phyloP scores from a whole-genome alignment of 2,797 vertebrate genomes.

The Lycodopsis pacificus region DNA sequence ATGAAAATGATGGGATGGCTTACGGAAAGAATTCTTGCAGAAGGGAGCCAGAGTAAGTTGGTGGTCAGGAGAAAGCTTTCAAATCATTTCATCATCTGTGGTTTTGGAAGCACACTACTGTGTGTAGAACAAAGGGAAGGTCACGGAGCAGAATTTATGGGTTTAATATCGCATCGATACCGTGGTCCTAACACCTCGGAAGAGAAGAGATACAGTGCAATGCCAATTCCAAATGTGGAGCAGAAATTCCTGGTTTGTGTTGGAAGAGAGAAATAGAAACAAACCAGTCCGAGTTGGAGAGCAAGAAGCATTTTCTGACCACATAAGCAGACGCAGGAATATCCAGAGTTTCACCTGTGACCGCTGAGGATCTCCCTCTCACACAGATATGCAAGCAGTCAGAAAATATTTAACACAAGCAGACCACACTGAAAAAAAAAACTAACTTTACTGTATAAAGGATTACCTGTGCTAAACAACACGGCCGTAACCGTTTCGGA shows the following conservation, averaged over 20 bases:
- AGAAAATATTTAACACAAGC: conserved; percentile 16
- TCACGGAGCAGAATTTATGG: conserved; percentile 20
- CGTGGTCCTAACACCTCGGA: conserved; percentile 26
- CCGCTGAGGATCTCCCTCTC: conserved; percentile 29
- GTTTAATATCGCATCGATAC: conserved; percentile 34
- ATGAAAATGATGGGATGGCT: conserved; percentile 19
- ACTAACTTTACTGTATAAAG: background rate
- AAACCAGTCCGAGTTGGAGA: conserved; percentile 46
- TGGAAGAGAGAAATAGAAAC: conserved; percentile 65
- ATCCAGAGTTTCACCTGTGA: conserved; percentile 59
- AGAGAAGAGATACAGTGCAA: conserved; percentile 29
- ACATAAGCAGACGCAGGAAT: conserved; percentile 46
- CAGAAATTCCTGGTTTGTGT: conserved; percentile 61
- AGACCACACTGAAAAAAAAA: background rate
- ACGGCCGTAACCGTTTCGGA: background rate
- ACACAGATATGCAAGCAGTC: conserved; percentile 4
- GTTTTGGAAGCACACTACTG: conserved; percentile 39
- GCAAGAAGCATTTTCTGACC: conserved; percentile 43
- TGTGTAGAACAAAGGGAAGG: conserved; percentile 26
- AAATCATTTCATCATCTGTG: conserved; percentile 32
- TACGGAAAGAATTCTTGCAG: conserved; percentile 1
- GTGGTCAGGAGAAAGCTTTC: conserved; percentile 33
- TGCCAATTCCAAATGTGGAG: conserved; percentile 39
- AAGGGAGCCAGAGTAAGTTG: conserved; percentile 4
- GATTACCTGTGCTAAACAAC: background rate